Evolutionary conservation across 2,888 invertebrate genomes (phyloP), one percentile per base, ranked within the genome.

Genomic region (Helicoverpa assulta): DNA sequence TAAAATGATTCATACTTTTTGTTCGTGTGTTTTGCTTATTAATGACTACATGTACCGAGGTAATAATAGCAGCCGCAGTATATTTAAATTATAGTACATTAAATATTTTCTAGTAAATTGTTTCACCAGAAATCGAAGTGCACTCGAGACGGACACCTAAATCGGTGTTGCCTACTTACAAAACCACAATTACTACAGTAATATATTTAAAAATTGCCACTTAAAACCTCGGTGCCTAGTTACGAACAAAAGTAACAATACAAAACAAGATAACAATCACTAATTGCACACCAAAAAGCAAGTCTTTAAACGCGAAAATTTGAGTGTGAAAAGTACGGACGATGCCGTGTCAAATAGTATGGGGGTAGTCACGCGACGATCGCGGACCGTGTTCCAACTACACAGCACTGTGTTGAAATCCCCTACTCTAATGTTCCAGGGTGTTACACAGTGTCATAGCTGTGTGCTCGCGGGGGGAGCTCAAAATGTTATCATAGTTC

Each of bases 311-410:
- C 89, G 91, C 89, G 90, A 92, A 93, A 91, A 92, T 94, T 93
- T 92, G 91, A 93, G 94, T 93, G 94, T 90, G 92, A 93, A 93
- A 93, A 92, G 91, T 91, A 91, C 91, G 87, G 89, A 89, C 89
- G 85, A 88, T 91, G 86, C 86, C 93, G 93, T 92, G 93, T 92
- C 93, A 92, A 92, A 91, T 82, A 86, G 86, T 86, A 87, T 88
- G 80, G 81, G 78, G 62, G 58, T 56, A 83, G 91, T 92, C 94
- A 93, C 94, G 93, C 93, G 89, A 93, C 69, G 72, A 58, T 73
- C 50, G 70, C 72, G 52, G 68, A 70, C 77, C 67, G 78, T 72
- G 71, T 87, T 82, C 87, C 86, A 84, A 79, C 86, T 72, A 68
- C 37, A 59, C 70, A 62, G 61, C 82, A 82, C 83, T 19, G 82